A percentile compares a stretch with the other conserved stretches of the same genome.
Conservation (phyloP, 2,797 vertebrate genomes). For the Sebastes kiyomatsui region DNA sequence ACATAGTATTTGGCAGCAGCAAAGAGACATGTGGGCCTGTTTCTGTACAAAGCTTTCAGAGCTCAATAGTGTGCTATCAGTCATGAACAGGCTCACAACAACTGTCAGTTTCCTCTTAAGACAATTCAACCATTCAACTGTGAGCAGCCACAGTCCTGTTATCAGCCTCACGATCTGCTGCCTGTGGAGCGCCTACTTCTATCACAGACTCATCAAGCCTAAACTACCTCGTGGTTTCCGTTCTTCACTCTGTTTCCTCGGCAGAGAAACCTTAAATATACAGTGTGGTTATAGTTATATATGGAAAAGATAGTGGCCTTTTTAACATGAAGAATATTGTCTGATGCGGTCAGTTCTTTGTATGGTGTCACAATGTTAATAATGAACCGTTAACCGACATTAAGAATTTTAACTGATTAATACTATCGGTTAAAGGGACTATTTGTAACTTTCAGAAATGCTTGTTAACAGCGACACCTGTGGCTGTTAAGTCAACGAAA, state of each 20-base stretch:
- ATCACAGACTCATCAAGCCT: neutral
- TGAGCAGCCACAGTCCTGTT: neutral
- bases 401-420: too few relatives aligned
- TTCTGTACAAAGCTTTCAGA: slow-evolving; percentile 17
- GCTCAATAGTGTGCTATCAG: slow-evolving; percentile 8
- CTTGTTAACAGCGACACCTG: too few relatives aligned
- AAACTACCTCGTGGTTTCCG: neutral
- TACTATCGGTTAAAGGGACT: too few relatives aligned
- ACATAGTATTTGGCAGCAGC: slow-evolving; percentile 19
- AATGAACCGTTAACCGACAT: too few relatives aligned
- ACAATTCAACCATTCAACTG: neutral
- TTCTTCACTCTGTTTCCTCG: neutral
- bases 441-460: too few relatives aligned
- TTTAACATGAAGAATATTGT: neutral
- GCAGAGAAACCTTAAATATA: neutral
- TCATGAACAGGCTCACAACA: slow-evolving; percentile 22
- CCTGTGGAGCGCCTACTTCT: neutral
- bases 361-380: neutral
- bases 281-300: neutral
- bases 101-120: slow-evolving; percentile 25
- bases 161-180: neutral
- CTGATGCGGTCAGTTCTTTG: neutral
- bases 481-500: too few relatives aligned
- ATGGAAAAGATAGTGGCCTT: neutral
- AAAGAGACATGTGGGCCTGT: neutral